Evolutionary conservation across 1,140 invertebrate species (phyloP).

Genomic region (Cotesia glomerata): DNA sequence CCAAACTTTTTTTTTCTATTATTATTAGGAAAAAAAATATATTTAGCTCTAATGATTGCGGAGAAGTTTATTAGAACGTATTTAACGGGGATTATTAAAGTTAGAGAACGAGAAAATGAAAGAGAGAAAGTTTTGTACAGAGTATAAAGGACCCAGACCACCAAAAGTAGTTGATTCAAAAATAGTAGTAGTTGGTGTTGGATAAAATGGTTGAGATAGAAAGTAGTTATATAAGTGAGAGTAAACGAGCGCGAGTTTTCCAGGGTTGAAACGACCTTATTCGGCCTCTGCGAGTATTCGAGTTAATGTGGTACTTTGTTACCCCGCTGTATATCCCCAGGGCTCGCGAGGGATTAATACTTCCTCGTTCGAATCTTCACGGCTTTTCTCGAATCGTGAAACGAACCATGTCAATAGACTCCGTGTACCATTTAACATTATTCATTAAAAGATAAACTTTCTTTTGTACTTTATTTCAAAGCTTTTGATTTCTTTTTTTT

Average conservation of each 20-base stretch:
- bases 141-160: too few species aligned
- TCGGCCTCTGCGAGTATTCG: conserved; percentile 27
- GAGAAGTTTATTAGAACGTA: conserved; percentile 19
- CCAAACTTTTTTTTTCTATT: too few species aligned
- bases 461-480: conserved; percentile 1
- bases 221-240: conserved; percentile 27
- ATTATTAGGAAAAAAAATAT: too few species aligned
- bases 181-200: conserved; percentile 20
- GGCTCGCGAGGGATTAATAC: conserved; percentile 42
- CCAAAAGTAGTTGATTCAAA: not conserved
- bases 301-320: conserved; percentile 47
- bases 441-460: not conserved
- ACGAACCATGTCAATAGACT: conserved; percentile 20
- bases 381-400: conserved; percentile 26
- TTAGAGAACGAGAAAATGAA: too few species aligned
- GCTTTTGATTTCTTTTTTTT: not conserved
- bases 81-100: too few species aligned
- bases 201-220: conserved; percentile 32
- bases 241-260: not conserved
- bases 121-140: too few species aligned
- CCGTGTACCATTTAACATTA: conserved; percentile 11
- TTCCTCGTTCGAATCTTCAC: conserved; percentile 46
- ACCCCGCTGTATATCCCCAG: conserved; percentile 31
- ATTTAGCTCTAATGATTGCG: too few species aligned
- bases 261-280: conserved; percentile 30